Evolutionary conservation across 1,140 invertebrate species (phyloP), one percentile per base, ranked within the genome.

Genomic region (Caenorhabditis brenneri): DNA sequence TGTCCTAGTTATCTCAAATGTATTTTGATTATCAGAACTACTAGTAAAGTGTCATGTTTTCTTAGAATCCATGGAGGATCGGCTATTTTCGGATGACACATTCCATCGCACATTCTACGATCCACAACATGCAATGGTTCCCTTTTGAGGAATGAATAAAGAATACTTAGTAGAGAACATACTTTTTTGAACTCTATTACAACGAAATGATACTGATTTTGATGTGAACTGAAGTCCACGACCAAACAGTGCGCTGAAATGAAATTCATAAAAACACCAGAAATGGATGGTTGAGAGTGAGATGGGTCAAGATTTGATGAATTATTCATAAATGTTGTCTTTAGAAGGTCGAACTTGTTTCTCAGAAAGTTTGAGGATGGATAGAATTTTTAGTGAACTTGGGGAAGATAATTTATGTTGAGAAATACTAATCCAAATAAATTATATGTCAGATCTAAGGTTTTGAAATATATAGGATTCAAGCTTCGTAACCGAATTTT

Each of bases 291-390:
- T 15, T 19, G n/a, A 19, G 48, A 46, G 48, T 1, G 19, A 5
- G 5, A 55, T 55, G 22, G 12, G 53, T 33, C 3, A 33, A 19
- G 16, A 33, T 16, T 22, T n/a, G 3, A 33, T 65, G 31, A 65
- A 65, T 27, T 65, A 65, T 65, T 65, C 58, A 65, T n/a, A 22
- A 36, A n/a, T 33, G 29, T 65, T 36, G 58, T 65, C 58, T 65
- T 36, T 36, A 15, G 58, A 65, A 65, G 58, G 58, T 65, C 58
- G 12, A 65, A 16, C 58, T 65, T 19, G 7, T 65, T 65, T 65
- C 58, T 65, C 31, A 65, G 16, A 33, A 36, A 65, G 2, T 33
- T n/a, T n/a, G n/a, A n/a, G n/a, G n/a, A n/a, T n/a, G n/a, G n/a
- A n/a, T n/a, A n/a, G n/a, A n/a, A n/a, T n/a, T n/a, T n/a, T 51